Evolutionary conservation across 2,797 vertebrate genomes (phyloP), one percentile per base, ranked within the genome.

Genomic region (Graptemys geographica): DNA sequence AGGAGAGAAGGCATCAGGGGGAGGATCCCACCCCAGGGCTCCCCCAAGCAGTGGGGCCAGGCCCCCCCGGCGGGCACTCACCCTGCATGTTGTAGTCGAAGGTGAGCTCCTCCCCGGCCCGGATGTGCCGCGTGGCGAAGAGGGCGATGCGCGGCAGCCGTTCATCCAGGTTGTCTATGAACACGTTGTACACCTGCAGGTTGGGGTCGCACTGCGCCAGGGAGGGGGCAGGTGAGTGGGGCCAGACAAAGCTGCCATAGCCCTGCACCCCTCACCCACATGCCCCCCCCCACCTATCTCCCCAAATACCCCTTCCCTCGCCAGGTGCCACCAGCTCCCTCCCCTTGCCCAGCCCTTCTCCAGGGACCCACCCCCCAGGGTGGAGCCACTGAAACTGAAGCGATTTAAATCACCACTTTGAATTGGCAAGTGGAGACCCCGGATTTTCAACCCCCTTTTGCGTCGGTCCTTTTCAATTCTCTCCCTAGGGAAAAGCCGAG

Each of bases 61-160:
- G 3, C 8, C 72, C 37, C 11, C 33, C 19, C 18, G 0, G 21
- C 16, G 1, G 47, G 65, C 4, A 41, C 83, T 93, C 97, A 99
- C 99, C 98, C 94, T 99, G 99, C 99, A 99, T 99, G 97, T 99
- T 99, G 98, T 99, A 99, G 98, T 99, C 99, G 86, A 99, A 99
- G 47, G 99, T 99, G 93, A 99, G 99, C 97, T 99, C 99, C 97
- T 99, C 99, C 25, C 99, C 99, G 6, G 98, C 98, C 13, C 98
- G 98, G 94, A 99, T 99, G 28, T 98, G 94, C 33, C 98, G 97
- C 3, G 98, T 99, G 79, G 99, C 98, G 97, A 99, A 99, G 69
- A 99, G 98, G 25, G 99, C 99, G 11, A 99, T 99, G 96, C 99
- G 98, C 1, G 99, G 99, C 55, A 99, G 98, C 12, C 99, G 96